Evolutionary conservation across 2,888 invertebrate species (phyloP).

Genomic region (Dermolepida albohirtum): DNA sequence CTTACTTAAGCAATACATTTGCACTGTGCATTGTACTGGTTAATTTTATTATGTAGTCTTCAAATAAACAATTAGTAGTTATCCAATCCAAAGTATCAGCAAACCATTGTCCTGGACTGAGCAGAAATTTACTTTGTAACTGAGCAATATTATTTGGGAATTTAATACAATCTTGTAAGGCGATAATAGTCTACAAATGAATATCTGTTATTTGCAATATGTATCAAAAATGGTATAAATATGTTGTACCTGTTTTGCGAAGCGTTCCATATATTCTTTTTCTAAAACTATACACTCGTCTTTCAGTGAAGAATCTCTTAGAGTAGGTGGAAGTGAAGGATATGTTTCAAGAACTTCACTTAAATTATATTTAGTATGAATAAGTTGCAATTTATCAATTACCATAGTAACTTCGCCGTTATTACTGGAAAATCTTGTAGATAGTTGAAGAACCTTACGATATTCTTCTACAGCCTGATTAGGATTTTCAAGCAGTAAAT

Average conservation of each 20-base stretch:
- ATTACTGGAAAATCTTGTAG: slow-evolving; percentile 53
- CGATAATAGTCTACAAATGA: slow-evolving; percentile 46
- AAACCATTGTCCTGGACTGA: slow-evolving; percentile 63
- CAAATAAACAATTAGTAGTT: slow-evolving; percentile 51
- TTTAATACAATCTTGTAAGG: slow-evolving; percentile 48
- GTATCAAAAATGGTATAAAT: slow-evolving; percentile 1
- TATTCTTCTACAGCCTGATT: slow-evolving; percentile 72
- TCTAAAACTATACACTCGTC: slow-evolving; percentile 68
- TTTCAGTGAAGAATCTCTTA: slow-evolving; percentile 66
- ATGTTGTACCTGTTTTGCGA: slow-evolving; percentile 53
- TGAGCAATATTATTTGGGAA: slow-evolving; percentile 47
- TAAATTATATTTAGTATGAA: slow-evolving; percentile 77
- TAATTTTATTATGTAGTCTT: slow-evolving; percentile 54
- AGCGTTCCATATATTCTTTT: slow-evolving; percentile 70
- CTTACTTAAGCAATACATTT: slow-evolving; percentile 19
- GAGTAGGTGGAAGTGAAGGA: slow-evolving; percentile 64
- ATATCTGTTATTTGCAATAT: background rate
- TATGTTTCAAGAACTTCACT: slow-evolving; percentile 65
- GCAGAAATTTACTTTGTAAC: slow-evolving; percentile 52
- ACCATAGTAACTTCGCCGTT: slow-evolving; percentile 62
- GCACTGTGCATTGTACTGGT: slow-evolving; percentile 49
- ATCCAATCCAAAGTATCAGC: slow-evolving; percentile 61
- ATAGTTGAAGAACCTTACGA: slow-evolving; percentile 70
- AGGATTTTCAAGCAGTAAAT: slow-evolving; percentile 69
- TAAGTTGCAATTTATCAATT: slow-evolving; percentile 74